These are phyloP conservation scores for Condylostylus longicornis DNA, from an alignment of 1,140 invertebrate genomes.

Conservation along the genomic window DNA sequence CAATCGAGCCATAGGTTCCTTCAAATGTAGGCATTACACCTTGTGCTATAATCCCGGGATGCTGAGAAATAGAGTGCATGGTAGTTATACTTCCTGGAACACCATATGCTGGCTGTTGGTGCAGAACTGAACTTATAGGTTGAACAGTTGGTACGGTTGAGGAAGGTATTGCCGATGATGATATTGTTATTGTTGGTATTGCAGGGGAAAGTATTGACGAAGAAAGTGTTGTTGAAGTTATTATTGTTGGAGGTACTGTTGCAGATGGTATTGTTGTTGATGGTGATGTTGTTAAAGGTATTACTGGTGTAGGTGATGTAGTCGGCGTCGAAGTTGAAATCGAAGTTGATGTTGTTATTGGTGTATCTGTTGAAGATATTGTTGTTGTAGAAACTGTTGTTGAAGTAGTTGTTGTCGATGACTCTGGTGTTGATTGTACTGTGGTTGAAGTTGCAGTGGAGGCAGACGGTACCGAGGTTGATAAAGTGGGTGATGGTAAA, in stretches of 20 bases:
- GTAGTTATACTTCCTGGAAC: conserved; percentile 26
- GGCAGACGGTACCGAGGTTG: too few relatives aligned
- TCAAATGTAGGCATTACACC: too few relatives aligned
- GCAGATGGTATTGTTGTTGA: conserved; percentile 26
- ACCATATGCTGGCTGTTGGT: conserved; percentile 10
- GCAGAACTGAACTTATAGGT: conserved; percentile 2
- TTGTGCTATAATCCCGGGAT: too few relatives aligned
- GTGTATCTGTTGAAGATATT: conserved; percentile 9
- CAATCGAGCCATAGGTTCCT: too few relatives aligned
- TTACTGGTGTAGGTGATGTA: not conserved
- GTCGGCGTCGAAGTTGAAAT: conserved; percentile 7
- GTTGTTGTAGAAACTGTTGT: conserved; percentile 3
- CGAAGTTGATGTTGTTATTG: conserved; percentile 8
- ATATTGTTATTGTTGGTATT: conserved; percentile 24
- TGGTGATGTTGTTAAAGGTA: conserved; percentile 16
- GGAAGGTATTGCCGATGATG: conserved; percentile 7
- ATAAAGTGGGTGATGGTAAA: too few relatives aligned
- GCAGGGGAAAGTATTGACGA: conserved; percentile 28
- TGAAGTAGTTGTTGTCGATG: conserved; percentile 7
- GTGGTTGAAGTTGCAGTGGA: not conserved
- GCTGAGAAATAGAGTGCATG: conserved; percentile 12
- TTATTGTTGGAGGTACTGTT: conserved; percentile 30
- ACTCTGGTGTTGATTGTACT: conserved; percentile 9
- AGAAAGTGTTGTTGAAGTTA: conserved; percentile 27
- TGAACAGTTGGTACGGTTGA: conserved; percentile 10